A percentile compares a stretch with the other conserved stretches of the same genome.
Conservation (phyloP, 2,113 vertebrate genomes). For the Picathartes gymnocephalus region DNA sequence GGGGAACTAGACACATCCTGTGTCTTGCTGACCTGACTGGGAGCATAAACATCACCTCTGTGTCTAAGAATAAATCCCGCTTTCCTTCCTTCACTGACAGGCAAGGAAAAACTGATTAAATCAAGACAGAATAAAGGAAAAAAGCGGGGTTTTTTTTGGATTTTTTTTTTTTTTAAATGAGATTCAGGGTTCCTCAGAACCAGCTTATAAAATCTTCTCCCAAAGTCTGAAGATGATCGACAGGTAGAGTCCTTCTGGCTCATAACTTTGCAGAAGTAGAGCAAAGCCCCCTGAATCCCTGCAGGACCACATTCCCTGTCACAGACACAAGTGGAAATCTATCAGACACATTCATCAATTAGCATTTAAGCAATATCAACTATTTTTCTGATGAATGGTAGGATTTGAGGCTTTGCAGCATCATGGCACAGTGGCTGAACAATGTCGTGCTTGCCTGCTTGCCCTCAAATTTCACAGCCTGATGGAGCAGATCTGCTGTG, state of each 20-base stretch:
- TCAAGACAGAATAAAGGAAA: neutral
- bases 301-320: neutral
- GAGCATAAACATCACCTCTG: neutral
- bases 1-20: neutral
- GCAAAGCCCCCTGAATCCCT: neutral
- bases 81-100: neutral
- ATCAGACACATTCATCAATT: neutral
- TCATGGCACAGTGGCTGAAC: accelerated
- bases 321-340: neutral
- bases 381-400: neutral
- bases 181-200: neutral
- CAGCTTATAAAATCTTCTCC: neutral
- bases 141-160: accelerated
- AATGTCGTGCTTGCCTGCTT: neutral
- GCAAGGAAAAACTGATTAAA: neutral
- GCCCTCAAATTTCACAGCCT: neutral
- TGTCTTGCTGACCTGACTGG: neutral
- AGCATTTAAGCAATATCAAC: neutral
- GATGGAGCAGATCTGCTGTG: neutral
- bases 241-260: neutral
- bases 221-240: neutral
- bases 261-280: neutral
- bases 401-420: neutral
- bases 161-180: neutral
- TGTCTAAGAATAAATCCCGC: neutral